phyloP scores from a whole-genome alignment of 2,888 invertebrate genomes.

The Slavum lentiscoides region DNA sequence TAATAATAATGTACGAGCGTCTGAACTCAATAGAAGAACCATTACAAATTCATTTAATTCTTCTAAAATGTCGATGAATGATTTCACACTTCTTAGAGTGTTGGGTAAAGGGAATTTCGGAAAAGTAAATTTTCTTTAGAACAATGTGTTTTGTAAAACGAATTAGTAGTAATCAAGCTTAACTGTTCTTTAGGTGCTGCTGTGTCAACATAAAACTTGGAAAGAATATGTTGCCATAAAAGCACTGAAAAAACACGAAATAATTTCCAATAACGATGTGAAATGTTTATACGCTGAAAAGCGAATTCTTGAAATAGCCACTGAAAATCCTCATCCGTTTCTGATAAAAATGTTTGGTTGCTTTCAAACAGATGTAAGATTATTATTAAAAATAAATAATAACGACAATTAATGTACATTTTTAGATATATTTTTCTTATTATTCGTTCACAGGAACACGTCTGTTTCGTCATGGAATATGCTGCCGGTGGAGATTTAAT shows the following conservation, averaged over 20 bases:
- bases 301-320: constrained; percentile 98
- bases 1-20: background rate
- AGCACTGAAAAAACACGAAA: constrained; percentile 98
- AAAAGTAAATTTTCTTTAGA: constrained; percentile 73
- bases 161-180: background rate
- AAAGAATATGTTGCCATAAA: constrained; percentile 98
- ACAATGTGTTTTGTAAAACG: background rate
- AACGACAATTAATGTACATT: too few relatives aligned
- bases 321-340: constrained; percentile 96
- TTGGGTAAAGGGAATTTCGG: constrained; percentile 99
- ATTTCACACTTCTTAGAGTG: constrained; percentile 93
- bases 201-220: constrained; percentile 89
- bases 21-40: constrained; percentile 2
- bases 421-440: too few relatives aligned
- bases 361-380: too few relatives aligned
- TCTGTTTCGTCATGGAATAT: constrained; percentile 99
- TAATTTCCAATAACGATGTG: constrained; percentile 97
- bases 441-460: constrained; percentile 73
- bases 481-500: constrained; percentile 98
- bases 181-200: constrained; percentile 67
- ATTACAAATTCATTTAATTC: constrained; percentile 34
- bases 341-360: constrained; percentile 98
- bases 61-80: constrained; percentile 75
- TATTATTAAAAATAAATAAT: too few relatives aligned
- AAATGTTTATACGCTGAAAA: constrained; percentile 98